phyloP scores from a whole-genome alignment of 1,140 invertebrate species.

The Diuraphis noxia region DNA sequence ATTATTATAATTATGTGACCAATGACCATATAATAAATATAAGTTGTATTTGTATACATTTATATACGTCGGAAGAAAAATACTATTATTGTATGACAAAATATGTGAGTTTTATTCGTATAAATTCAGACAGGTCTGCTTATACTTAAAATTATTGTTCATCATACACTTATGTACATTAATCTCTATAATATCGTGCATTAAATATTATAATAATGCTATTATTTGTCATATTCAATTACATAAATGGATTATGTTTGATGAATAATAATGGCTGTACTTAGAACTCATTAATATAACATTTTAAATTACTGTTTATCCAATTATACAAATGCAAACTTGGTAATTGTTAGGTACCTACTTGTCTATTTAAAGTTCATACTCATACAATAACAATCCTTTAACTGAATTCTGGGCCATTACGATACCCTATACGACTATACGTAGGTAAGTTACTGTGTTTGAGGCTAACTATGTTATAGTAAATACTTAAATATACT shows the following conservation, averaged over 20 bases:
- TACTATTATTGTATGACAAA: too few species aligned
- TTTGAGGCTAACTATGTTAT: background rate
- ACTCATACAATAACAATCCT: background rate
- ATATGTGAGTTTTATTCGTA: background rate
- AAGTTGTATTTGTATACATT: too few species aligned
- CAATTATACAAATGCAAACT: background rate
- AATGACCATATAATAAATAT: too few species aligned
- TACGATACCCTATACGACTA: too few species aligned
- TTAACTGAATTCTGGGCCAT: background rate
- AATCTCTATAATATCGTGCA: background rate
- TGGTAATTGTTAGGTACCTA: too few species aligned
- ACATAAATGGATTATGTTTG: background rate
- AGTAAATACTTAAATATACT: background rate
- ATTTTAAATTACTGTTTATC: background rate
- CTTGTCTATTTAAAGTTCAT: background rate
- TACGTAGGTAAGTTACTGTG: background rate
- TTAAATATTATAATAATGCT: background rate
- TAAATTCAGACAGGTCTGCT: background rate
- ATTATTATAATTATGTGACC: background rate
- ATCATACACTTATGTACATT: background rate
- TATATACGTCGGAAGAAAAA: too few species aligned
- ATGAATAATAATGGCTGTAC: background rate
- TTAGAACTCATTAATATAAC: background rate
- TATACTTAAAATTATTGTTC: background rate
- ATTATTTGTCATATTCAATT: background rate